A percentile compares a stretch with the other conserved stretches of the same genome.
Evolutionary conservation across 2,797 vertebrate species (phyloP).

Genomic region (Phalloptychus januarius): DNA sequence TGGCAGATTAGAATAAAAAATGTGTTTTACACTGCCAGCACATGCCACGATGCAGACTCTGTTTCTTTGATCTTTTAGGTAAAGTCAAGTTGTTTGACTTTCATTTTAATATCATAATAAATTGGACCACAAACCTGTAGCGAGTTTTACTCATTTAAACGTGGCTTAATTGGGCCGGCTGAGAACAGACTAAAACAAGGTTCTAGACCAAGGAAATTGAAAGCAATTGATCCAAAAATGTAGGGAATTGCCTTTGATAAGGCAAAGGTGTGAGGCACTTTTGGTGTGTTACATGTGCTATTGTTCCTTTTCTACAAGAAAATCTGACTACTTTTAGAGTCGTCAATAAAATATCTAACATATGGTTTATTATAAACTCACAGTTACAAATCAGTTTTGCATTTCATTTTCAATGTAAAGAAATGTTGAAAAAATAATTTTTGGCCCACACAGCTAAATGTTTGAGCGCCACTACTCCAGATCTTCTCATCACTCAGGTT

Average conservation of each 20-base stretch:
- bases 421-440: too few species aligned
- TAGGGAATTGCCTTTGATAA: background rate
- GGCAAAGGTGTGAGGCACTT: background rate
- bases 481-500: background rate
- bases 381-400: background rate
- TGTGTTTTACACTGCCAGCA: background rate
- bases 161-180: background rate
- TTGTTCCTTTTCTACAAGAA: background rate
- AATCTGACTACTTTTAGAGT: background rate
- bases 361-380: background rate
- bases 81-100: background rate
- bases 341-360: background rate
- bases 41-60: background rate
- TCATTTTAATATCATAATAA: background rate
- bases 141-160: background rate
- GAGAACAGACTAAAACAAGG: background rate
- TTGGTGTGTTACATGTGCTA: background rate
- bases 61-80: background rate
- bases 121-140: background rate
- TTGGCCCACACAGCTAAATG: background rate
- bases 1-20: background rate
- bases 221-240: background rate
- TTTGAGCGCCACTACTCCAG: background rate
- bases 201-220: background rate
- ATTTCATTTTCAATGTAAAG: too few species aligned